phyloP scores from a whole-genome alignment of 2,888 invertebrate species.

The Aleiodes testaceus region DNA sequence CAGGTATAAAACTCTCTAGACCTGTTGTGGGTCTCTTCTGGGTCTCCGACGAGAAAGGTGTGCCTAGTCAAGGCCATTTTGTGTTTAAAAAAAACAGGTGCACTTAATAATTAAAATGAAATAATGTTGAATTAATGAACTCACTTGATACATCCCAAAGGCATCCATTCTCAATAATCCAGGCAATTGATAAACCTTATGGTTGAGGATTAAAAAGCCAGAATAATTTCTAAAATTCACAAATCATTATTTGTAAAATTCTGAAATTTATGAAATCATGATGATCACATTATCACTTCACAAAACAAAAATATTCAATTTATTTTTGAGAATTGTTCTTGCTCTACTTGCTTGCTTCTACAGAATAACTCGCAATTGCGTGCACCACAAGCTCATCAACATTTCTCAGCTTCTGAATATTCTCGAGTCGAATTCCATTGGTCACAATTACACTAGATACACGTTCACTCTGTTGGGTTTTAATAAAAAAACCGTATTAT shows the following conservation, averaged over 20 bases:
- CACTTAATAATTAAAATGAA: not conserved
- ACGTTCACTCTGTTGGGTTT: not conserved
- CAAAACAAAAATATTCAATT: too few relatives aligned
- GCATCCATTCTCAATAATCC: slow-evolving; percentile 64
- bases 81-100: too few relatives aligned
- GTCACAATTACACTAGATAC: too few relatives aligned
- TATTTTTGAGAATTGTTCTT: too few relatives aligned
- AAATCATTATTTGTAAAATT: too few relatives aligned
- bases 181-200: not conserved
- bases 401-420: not conserved
- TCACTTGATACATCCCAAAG: slow-evolving; percentile 72
- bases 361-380: slow-evolving; percentile 7
- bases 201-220: too few relatives aligned
- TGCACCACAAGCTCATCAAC: slow-evolving; percentile 12
- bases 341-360: slow-evolving; percentile 49
- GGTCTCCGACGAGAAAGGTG: too few relatives aligned
- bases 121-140: slow-evolving; percentile 47
- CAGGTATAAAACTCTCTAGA: not conserved
- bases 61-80: slow-evolving; percentile 64
- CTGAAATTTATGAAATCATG: too few relatives aligned
- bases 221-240: too few relatives aligned
- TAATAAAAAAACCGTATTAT: not conserved
- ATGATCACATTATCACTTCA: too few relatives aligned
- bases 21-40: too few relatives aligned
- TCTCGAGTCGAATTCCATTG: not conserved